Base-by-base conservation (phyloP, 2,888 invertebrate species). In the Epinotia demarniana region DNA sequence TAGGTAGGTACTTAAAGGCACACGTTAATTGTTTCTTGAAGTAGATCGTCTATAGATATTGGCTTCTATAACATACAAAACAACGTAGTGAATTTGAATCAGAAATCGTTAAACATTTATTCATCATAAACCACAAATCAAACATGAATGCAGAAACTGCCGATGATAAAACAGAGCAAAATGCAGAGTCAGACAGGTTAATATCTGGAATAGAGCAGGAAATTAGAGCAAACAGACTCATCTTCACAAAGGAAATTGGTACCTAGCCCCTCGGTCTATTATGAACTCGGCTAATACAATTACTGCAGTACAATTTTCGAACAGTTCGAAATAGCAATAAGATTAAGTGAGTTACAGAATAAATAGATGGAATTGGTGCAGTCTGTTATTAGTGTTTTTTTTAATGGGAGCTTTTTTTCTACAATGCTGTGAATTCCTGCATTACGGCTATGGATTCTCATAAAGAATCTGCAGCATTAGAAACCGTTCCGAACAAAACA, bases 171-270 rank as follows among this genome's bases (percentile, higher is more conserved):
- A 62, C 57, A 62, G 55, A 64, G 64, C 55, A 46, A 75, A 69
- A 62, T 72, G 72, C 70, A 77, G 53, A 69, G 64, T 72, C 69
- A 68, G 68, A 63, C 75, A 62, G 57, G 55, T 73, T 72, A 73
- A 69, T 76, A 49, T 84, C 84, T 86, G 82, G 79, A 80, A 87
- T 80, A 80, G 85, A 84, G 81, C 86, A 87, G 89, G 87, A 88
- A 87, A 89, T 89, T 84, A 87, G 82, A 80, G 85, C 85, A 86
- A 87, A 85, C 84, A 83, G 85, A 82, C 84, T 83, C 81, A 89
- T 87, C 86, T 85, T 85, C 89, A 90, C 90, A 90, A 90, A 90
- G 90, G 89, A 90, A 90, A 89, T 88, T 83, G 75, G 72, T 70
- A 71, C 71, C 75, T 67, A 75, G 75, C 64, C 75, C 61, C 70